phyloP scores from a whole-genome alignment of 2,113 vertebrate species.

The Aspiorhynchus laticeps region DNA sequence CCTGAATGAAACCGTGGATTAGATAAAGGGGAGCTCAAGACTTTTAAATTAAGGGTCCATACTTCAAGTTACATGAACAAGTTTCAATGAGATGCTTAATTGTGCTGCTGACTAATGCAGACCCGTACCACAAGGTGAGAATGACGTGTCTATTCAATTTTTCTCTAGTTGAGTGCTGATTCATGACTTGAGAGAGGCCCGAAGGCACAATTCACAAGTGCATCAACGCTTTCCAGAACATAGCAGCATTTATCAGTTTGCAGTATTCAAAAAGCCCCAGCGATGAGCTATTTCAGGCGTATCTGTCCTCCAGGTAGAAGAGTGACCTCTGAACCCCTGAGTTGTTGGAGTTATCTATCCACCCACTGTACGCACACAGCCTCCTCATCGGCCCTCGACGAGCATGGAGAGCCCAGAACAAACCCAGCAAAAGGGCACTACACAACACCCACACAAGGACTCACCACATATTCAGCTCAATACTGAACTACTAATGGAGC shows the following conservation, averaged over 20 bases:
- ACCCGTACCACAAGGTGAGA: constrained; percentile 1
- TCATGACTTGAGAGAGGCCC: constrained; percentile 9
- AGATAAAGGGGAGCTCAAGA: neutral
- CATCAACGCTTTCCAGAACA: constrained; percentile 4
- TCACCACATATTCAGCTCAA: neutral
- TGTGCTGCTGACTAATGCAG: neutral
- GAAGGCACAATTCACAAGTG: constrained; percentile 3
- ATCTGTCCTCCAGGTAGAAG: constrained; percentile 46
- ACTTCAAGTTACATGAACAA: neutral
- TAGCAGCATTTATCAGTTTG: constrained; percentile 20
- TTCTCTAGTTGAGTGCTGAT: neutral
- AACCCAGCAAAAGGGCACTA: constrained; percentile 11
- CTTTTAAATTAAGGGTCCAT: neutral
- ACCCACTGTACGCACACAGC: constrained; percentile 33
- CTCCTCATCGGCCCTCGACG: constrained; percentile 19
- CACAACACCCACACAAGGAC: constrained; percentile 48
- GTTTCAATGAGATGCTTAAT: neutral
- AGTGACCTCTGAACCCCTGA: constrained; percentile 29
- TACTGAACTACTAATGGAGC: neutral
- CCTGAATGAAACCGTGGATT: neutral
- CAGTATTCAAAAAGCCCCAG: neutral
- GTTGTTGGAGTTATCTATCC: constrained; percentile 40
- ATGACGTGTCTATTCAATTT: neutral
- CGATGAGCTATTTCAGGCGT: constrained; percentile 24
- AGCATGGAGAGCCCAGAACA: constrained; percentile 5